Evolutionary conservation across 1,140 invertebrate genomes (phyloP).

Genomic region (Trichonephila clavata): DNA sequence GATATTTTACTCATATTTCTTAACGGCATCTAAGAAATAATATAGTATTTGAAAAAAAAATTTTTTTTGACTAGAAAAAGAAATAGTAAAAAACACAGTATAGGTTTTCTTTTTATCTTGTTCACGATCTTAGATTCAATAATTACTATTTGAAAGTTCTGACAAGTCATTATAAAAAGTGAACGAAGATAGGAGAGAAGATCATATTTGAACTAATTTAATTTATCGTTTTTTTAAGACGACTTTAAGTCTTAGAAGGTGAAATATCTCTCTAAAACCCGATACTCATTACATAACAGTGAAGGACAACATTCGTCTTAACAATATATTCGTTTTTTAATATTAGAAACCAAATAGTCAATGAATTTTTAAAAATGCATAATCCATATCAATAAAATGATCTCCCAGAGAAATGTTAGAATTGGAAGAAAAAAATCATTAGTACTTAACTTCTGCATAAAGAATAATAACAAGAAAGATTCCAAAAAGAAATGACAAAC

Average conservation of each 20-base stretch:
- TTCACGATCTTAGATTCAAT: not conserved
- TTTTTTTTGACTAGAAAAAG: not conserved
- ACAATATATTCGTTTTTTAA: slow-evolving; percentile 50
- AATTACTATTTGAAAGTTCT: slow-evolving; percentile 31
- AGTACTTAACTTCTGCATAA: slow-evolving; percentile 62
- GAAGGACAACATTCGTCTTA: slow-evolving; percentile 34
- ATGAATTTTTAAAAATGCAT: slow-evolving; percentile 48
- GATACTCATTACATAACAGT: slow-evolving; percentile 38
- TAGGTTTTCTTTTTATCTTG: not conserved
- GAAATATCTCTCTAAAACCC: slow-evolving; percentile 47
- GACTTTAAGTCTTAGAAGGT: not conserved
- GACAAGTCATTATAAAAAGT: not conserved
- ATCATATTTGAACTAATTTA: slow-evolving; percentile 30
- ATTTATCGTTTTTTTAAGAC: slow-evolving; percentile 45
- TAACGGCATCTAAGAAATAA: not conserved
- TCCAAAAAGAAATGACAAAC: slow-evolving; percentile 74
- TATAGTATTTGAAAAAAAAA: not conserved
- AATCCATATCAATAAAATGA: slow-evolving; percentile 67
- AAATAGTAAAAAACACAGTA: not conserved
- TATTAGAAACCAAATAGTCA: slow-evolving; percentile 47
- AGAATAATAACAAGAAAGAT: slow-evolving; percentile 48
- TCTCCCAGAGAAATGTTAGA: slow-evolving; percentile 30
- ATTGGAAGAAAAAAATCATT: slow-evolving; percentile 60
- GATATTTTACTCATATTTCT: too few relatives aligned
- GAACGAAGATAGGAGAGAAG: not conserved